phyloP scores from a whole-genome alignment of 2,113 vertebrate species.

The Onychorhynchus coronatus region DNA sequence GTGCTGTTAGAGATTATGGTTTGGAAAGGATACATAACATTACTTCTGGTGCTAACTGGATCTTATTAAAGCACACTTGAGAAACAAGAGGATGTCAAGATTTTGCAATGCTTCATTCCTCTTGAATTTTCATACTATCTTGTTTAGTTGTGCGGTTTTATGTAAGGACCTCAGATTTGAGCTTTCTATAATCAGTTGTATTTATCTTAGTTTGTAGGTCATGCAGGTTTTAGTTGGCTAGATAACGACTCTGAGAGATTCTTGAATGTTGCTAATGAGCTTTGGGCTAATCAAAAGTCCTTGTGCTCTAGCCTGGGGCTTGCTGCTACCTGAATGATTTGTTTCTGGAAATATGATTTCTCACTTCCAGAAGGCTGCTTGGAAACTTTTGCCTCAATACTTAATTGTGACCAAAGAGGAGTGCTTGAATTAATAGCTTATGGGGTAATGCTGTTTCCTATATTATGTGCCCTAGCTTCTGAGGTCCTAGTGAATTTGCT shows the following conservation, averaged over 20 bases:
- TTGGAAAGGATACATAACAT: background rate
- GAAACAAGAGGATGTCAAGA: background rate
- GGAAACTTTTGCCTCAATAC: background rate
- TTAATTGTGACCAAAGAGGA: background rate
- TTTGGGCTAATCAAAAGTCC: conserved; percentile 28
- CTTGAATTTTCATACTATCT: background rate
- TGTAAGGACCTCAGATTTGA: background rate
- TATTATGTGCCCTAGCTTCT: background rate
- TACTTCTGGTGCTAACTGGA: background rate
- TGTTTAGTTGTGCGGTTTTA: background rate
- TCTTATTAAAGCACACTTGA: background rate
- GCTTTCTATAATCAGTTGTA: background rate
- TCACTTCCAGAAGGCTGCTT: background rate
- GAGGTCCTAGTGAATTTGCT: background rate
- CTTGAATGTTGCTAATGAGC: conserved; percentile 40
- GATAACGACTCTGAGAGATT: background rate
- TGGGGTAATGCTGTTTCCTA: background rate
- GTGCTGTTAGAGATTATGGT: background rate
- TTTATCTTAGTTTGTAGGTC: conserved; percentile 28
- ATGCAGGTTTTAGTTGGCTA: conserved; percentile 25
- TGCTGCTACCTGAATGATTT: background rate
- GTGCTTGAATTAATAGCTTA: background rate
- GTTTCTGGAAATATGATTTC: background rate
- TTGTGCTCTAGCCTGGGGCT: background rate
- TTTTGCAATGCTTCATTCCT: background rate